Evolutionary conservation across 2,113 vertebrate genomes (phyloP), one percentile per base, ranked within the genome.

Genomic region (Amia ocellicauda): DNA sequence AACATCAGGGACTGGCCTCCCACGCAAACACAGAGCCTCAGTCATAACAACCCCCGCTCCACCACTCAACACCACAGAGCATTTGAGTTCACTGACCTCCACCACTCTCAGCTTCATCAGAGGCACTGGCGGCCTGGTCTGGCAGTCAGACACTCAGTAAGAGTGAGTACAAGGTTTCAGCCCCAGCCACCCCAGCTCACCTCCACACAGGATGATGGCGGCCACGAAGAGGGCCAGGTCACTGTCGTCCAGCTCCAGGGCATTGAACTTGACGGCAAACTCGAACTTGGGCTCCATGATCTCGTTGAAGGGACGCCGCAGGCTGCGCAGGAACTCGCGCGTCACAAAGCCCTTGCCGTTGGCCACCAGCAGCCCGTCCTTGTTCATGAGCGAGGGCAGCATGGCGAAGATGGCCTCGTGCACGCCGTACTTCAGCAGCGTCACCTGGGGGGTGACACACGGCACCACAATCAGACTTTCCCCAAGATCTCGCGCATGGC

Each of bases 201-300:
- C 97, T 92, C 97, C 96, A 0, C 97, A 99, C 24, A 99, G 88
- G 81, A 99, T 98, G 63, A 99, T 98, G 86, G 95, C 94, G 1
- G 97, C 95, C 50, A 99, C 94, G 80, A 97, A 99, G 29, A 99
- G 91, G n/a, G 97, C 92, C 79, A 99, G 87, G 85, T 98, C 97
- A 3, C 94, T 98, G 88, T 99, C 97, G 9, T 98, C 96, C 65
- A 99, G 88, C 81, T 98, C 95, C 81, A 99, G 83, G 22, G 96
- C 93, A 0, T 98, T 99, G 86, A 98, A 99, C 81, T 98, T 98
- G 42, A 98, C 92, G 1, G 97, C 96, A 77, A 99, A 98, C 83
- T 98, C 95, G 23, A 99, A 99, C 68, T 99, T 99, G 81, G 97
- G 97, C 84, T 99, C 97, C 80, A 98, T 94, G 80, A 99, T 98